Evolutionary conservation across 2,797 vertebrate species (phyloP).

Genomic region (Psittacula derbiana): DNA sequence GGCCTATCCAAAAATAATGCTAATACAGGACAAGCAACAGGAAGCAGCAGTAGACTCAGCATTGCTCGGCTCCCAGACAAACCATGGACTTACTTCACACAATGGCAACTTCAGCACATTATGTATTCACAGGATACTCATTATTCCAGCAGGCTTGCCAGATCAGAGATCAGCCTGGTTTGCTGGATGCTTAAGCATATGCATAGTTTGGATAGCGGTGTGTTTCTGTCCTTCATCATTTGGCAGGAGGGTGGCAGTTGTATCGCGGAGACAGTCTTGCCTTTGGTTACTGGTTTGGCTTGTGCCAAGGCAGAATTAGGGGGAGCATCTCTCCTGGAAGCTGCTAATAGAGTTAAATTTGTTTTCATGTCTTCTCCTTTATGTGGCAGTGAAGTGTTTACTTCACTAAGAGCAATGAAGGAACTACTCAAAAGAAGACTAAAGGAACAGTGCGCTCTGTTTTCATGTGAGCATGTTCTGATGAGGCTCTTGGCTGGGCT

Average conservation of each 20-base stretch:
- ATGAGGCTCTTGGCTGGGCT: not conserved
- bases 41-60: constrained; percentile 94
- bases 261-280: constrained; percentile 41
- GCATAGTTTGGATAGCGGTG: constrained; percentile 70
- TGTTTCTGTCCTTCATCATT: constrained; percentile 69
- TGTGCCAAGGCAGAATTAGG: constrained; percentile 35
- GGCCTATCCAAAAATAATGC: constrained; percentile 90
- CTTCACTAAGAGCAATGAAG: not conserved
- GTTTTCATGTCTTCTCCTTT: constrained; percentile 73
- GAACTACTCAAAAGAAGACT: not conserved
- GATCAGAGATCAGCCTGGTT: constrained; percentile 64
- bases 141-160: constrained; percentile 72
- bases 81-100: constrained; percentile 79
- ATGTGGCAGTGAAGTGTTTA: constrained; percentile 78
- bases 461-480: not conserved
- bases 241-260: constrained; percentile 63
- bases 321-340: constrained; percentile 61
- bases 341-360: constrained; percentile 74
- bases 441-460: not conserved
- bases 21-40: constrained; percentile 89
- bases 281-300: constrained; percentile 43
- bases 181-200: constrained; percentile 58
- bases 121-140: constrained; percentile 76
- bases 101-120: constrained; percentile 83
- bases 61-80: constrained; percentile 83